Evolutionary conservation across 2,113 vertebrate species (phyloP).

Genomic region (Malurus melanocephalus): DNA sequence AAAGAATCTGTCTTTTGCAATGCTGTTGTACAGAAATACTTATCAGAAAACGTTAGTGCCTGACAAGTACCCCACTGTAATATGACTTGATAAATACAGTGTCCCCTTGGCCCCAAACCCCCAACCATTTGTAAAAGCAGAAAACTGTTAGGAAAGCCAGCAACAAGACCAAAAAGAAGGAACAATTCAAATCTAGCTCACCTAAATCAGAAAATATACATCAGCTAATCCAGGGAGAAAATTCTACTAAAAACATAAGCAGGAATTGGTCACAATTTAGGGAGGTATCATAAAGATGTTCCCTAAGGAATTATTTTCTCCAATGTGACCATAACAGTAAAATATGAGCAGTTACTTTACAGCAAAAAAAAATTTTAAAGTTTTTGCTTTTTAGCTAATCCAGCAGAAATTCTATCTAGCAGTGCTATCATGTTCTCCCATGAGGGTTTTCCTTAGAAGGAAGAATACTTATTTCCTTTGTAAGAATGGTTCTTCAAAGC

Average conservation of each 20-base stretch:
- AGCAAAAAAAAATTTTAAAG: not conserved
- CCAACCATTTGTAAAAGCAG: conserved; percentile 34
- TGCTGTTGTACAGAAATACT: conserved; percentile 36
- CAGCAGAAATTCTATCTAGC: not conserved
- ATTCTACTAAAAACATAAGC: not conserved
- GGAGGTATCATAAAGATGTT: not conserved
- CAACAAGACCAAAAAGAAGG: not conserved
- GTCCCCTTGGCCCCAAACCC: not conserved
- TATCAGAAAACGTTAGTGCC: conserved; percentile 57
- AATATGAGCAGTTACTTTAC: not conserved
- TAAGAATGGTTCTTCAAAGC: not conserved
- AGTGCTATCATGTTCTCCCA: not conserved
- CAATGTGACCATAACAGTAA: not conserved
- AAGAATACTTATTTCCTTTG: not conserved
- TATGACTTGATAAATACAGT: conserved; percentile 7
- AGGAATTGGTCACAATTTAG: not conserved
- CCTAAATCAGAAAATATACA: not conserved
- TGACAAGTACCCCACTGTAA: conserved; percentile 58
- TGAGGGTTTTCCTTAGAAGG: not conserved
- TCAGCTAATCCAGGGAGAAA: not conserved
- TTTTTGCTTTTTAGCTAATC: not conserved
- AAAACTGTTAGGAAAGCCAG: not conserved
- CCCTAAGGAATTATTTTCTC: not conserved
- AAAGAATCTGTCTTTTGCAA: conserved; percentile 53
- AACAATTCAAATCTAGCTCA: not conserved